Base-by-base conservation (phyloP, 1,140 invertebrate species). In the Parapsyche elsis region DNA sequence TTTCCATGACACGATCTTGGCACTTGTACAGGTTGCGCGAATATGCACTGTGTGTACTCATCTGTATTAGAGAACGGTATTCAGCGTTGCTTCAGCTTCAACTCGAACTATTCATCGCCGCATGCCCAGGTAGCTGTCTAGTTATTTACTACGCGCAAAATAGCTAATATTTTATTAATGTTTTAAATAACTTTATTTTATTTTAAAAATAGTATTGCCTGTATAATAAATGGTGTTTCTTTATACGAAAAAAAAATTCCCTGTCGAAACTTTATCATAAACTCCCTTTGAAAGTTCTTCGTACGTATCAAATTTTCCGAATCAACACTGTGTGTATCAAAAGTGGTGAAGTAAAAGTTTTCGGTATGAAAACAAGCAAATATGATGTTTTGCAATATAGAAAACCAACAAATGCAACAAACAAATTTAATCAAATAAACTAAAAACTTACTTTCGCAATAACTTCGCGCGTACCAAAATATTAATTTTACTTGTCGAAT, bases 1-100 rank as follows among this genome's bases (percentile, higher is more conserved):
- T 71, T 71, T 71, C 70, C 38, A 16, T 44, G 23, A 71, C 70
- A 71, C 38, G 70, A 71, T 71, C 70, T 71, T 45, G 61, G 61
- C 61, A 67, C 61, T 67, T 57, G 53, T 21, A 57, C 53, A 57
- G 53, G 53, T 57, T 57, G 53, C 53, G 1, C 19, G 53, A 57
- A 57, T 57, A 38, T 38, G 30, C 30, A 21, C 2, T 57, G 5
- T 12, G 61, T 12, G 61, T 1, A 26, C 61, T 67, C n/a, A 7
- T 7, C 30, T 38, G 61, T 21, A 67, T 19, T 23, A 21, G 61
- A 67, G 21, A 67, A 21, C 61, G 24, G 61, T 53, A 53, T 53
- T 53, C 49, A n/a, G 12, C 49, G 12, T 53, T 16, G 49, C 16
- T 53, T 53, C 49, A 38, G 30, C 2, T 16, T n/a, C 12, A 53